Evolutionary conservation across 2,797 vertebrate genomes (phyloP), one percentile per base, ranked within the genome.

Genomic region (Echeneis naucrates): DNA sequence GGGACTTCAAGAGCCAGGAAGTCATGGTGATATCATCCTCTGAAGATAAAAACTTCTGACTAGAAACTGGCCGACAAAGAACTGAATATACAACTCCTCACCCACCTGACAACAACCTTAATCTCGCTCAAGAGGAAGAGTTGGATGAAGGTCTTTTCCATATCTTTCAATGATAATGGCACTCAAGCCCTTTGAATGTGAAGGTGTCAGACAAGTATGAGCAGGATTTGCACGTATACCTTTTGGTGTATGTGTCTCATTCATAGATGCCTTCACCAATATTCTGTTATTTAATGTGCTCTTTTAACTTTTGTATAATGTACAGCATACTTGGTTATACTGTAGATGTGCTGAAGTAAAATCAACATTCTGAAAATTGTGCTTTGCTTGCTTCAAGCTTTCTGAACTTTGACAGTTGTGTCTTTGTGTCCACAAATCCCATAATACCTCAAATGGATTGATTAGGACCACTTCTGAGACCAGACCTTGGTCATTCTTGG

Each of bases 1-100:
- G 96, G 97, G 97, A 98, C 89, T 98, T 98, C 8, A 94, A 95
- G 71, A 96, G 93, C 91, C 95, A 94, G 68, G 96, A 97, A 73
- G 92, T 98, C 79, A 90, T 96, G 81, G 88, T 98, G 75, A 87
- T 94, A 80, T 96, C 96, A 0, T 92, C 91, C 58, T 91, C 90
- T 26, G 96, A 97, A 80, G 95, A 95, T 69, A 97, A 97, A 89
- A 91, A 92, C 80, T 96, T 97, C 93, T 97, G 92, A 94, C 75
- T 48, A 83, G 55, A 84, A 59, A 50, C 64, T 47, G 42, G 58
- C 67, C 51, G 67, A 70, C 37, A 24, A 1, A 33, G 38, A 44
- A 19, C 40, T 68, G 54, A 70, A 47, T 68, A 61, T 50, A 47
- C 33, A 26, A 47, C 13, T 42, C 48, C 50, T 35, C 53, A 61